These are phyloP conservation scores for Philonicus albiceps DNA, from an alignment of 2,888 invertebrate species.

Conservation along the genomic window DNA sequence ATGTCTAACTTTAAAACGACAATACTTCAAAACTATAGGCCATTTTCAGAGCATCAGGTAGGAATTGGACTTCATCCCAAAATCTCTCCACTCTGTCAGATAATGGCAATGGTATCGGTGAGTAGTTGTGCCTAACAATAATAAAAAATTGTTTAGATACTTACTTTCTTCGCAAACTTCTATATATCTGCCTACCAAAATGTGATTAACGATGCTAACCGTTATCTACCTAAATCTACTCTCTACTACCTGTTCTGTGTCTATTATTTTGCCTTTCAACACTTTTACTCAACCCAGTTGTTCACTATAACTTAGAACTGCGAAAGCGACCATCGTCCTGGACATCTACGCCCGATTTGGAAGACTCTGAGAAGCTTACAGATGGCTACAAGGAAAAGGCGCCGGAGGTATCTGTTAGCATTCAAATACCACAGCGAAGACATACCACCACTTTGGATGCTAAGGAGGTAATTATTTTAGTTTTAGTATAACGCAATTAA, in stretches of 20 bases:
- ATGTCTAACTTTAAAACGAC: not conserved
- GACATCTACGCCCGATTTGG: slow-evolving; percentile 85
- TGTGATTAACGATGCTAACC: slow-evolving; percentile 10
- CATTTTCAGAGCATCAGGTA: slow-evolving; percentile 59
- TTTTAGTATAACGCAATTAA: not conserved
- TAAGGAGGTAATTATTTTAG: slow-evolving; percentile 55
- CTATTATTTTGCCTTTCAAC: not conserved
- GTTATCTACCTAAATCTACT: not conserved
- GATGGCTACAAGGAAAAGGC: slow-evolving; percentile 56
- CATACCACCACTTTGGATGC: slow-evolving; percentile 68
- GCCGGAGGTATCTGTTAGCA: slow-evolving; percentile 72
- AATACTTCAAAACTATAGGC: not conserved
- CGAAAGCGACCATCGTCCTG: slow-evolving; percentile 69
- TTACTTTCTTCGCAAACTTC: not conserved
- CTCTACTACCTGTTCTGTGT: not conserved
- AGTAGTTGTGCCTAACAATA: slow-evolving; percentile 44
- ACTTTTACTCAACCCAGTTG: slow-evolving; percentile 54
- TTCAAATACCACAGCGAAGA: slow-evolving; percentile 74
- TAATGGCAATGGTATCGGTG: slow-evolving; percentile 60
- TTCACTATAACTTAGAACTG: slow-evolving; percentile 64
- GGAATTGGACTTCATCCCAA: slow-evolving; percentile 81
- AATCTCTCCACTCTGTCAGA: slow-evolving; percentile 65
- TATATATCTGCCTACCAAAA: not conserved
- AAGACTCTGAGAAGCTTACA: slow-evolving; percentile 60
- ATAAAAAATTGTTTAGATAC: not conserved